Percentiles rank a stretch among this genome's conserved stretches.
phyloP scores from a whole-genome alignment of 2,888 invertebrate species.

The Clitarchus hookeri region DNA sequence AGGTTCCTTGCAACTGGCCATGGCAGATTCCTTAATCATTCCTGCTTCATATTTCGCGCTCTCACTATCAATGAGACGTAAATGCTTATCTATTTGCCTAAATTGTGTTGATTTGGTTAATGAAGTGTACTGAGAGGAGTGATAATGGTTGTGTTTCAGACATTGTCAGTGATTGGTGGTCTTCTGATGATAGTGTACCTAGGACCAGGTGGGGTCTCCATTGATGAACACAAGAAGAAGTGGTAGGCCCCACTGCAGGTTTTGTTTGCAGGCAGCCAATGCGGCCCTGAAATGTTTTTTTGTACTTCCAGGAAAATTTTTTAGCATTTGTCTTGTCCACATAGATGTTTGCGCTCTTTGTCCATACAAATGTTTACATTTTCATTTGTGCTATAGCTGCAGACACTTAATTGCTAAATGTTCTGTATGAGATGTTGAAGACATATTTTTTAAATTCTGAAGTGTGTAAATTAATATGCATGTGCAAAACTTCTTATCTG shows the following conservation, averaged over 20 bases:
- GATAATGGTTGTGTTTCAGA: slow-evolving; percentile 68
- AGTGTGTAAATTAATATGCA: not conserved
- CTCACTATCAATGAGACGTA: too few species aligned
- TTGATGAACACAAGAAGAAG: slow-evolving; percentile 99
- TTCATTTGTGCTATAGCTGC: too few species aligned
- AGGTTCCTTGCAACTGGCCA: too few species aligned
- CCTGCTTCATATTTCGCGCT: too few species aligned
- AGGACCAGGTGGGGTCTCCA: slow-evolving; percentile 98
- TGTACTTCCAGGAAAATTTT: slow-evolving; percentile 74
- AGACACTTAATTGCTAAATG: not conserved
- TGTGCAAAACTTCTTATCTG: not conserved
- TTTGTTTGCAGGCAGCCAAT: slow-evolving; percentile 66
- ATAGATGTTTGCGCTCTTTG: too few species aligned
- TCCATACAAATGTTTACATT: too few species aligned
- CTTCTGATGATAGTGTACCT: slow-evolving; percentile 96
- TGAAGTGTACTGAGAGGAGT: not conserved
- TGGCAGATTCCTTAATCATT: too few species aligned
- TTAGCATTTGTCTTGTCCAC: slow-evolving; percentile 64
- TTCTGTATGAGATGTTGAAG: not conserved
- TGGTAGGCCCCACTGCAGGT: slow-evolving; percentile 74
- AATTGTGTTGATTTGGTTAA: not conserved
- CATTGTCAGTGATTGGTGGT: slow-evolving; percentile 97
- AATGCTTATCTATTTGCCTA: not conserved
- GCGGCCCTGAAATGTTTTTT: slow-evolving; percentile 71
- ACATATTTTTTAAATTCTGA: not conserved